Evolutionary conservation across 2,113 vertebrate species (phyloP).

Genomic region (Cyprinodon variegatus): DNA sequence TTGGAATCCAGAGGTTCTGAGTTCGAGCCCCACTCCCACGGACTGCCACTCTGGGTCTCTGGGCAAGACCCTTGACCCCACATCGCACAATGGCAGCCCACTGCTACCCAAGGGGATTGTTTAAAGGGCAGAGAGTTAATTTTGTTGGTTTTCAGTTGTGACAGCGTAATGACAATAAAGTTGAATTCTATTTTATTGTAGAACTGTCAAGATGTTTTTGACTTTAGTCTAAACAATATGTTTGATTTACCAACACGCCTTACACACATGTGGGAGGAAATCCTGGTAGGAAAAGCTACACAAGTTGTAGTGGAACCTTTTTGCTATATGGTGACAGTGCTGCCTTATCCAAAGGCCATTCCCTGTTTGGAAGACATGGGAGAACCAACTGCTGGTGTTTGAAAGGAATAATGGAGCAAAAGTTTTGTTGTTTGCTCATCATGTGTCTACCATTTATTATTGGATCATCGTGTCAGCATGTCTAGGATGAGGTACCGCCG

Average conservation of each 20-base stretch:
- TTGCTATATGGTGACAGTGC: background rate
- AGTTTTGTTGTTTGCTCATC: conserved; percentile 14
- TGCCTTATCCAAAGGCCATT: background rate
- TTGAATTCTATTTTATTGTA: no score
- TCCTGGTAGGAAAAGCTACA: background rate
- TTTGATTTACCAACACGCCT: background rate
- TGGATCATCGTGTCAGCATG: conserved; percentile 47
- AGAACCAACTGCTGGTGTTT: background rate
- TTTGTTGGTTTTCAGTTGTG: no score
- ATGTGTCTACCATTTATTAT: conserved; percentile 24
- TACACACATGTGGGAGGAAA: background rate
- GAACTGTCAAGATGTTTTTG: no score
- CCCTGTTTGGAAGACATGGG: background rate
- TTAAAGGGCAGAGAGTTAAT: no score
- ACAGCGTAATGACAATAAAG: no score
- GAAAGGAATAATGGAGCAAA: background rate
- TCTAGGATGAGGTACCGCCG: conserved; percentile 39
- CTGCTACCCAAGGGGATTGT: no score
- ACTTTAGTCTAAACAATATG: background rate
- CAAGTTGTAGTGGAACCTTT: background rate
- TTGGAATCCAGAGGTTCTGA: no score
- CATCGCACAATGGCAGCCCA: no score
- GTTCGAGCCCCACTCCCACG: no score
- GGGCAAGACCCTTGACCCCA: no score
- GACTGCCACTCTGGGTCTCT: no score